Evolutionary conservation across 2,888 invertebrate genomes (phyloP).

Genomic region (Andricus quercusramuli): DNA sequence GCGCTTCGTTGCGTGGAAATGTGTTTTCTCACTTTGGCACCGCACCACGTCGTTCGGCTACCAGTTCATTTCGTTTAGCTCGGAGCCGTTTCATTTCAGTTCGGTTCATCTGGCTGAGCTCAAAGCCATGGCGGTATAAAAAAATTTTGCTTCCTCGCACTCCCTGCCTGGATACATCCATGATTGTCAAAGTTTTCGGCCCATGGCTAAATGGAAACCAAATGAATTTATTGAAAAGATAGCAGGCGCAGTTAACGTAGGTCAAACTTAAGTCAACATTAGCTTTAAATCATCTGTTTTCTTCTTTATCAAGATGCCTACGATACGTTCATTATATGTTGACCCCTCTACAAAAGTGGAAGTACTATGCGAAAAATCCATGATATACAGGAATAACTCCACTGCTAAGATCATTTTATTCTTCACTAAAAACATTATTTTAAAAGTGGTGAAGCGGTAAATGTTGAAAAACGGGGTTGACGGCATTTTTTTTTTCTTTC

Average conservation of each 20-base stretch:
- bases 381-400: too few species aligned
- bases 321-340: too few species aligned
- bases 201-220: constrained; percentile 6
- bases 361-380: too few species aligned
- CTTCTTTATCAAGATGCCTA: too few species aligned
- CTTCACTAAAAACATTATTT: too few species aligned
- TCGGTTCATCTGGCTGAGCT: constrained; percentile 31
- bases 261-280: not conserved
- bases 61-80: constrained; percentile 39
- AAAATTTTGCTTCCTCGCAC: constrained; percentile 21
- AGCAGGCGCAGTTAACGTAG: not conserved
- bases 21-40: constrained; percentile 36
- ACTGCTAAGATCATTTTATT: too few species aligned
- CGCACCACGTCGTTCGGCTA: constrained; percentile 27
- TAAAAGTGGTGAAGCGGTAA: too few species aligned
- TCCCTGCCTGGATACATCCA: not conserved
- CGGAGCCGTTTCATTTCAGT: constrained; percentile 35
- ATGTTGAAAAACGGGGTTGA: too few species aligned
- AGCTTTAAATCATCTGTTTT: too few species aligned
- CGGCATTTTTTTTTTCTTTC: too few species aligned
- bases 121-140: constrained; percentile 24
- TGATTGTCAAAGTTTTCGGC: constrained; percentile 16
- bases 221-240: not conserved
- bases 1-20: constrained; percentile 38
- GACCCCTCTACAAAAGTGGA: too few species aligned